Evolutionary conservation across 2,797 vertebrate genomes (phyloP).

Genomic region (Columba guinea): DNA sequence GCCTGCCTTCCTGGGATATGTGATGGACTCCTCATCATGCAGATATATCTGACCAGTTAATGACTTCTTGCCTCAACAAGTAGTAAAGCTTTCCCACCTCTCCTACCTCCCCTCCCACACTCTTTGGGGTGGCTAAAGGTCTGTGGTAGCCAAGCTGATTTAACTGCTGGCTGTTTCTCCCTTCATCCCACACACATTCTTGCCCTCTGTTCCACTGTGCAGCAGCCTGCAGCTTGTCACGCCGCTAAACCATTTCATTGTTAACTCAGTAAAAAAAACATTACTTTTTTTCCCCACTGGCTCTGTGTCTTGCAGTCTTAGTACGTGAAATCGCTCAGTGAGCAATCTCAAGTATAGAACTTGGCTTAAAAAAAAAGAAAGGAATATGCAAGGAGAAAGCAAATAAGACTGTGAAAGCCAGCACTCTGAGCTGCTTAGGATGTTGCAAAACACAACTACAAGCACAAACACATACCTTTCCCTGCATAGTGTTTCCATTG

Average conservation of each 20-base stretch:
- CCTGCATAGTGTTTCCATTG: background rate
- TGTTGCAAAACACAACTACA: background rate
- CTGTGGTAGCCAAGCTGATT: background rate
- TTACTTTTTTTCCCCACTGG: background rate
- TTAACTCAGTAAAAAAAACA: background rate
- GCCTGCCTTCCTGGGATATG: background rate
- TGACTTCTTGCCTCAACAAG: background rate
- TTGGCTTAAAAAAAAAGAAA: background rate
- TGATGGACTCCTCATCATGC: background rate
- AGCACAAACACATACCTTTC: background rate
- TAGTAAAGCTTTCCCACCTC: background rate
- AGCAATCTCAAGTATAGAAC: background rate
- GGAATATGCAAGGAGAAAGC: background rate
- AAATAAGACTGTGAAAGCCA: background rate
- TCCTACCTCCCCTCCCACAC: background rate
- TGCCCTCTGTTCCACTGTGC: background rate
- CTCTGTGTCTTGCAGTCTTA: background rate
- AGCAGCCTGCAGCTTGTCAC: background rate
- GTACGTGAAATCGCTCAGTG: background rate
- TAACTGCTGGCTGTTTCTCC: background rate
- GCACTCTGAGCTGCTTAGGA: background rate
- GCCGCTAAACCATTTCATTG: background rate
- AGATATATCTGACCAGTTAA: background rate
- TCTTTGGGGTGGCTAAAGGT: background rate
- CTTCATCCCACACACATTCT: slow-evolving; percentile 29